Conservation (phyloP, 2,888 invertebrate genomes). For the Acanthosoma haemorrhoidale region DNA sequence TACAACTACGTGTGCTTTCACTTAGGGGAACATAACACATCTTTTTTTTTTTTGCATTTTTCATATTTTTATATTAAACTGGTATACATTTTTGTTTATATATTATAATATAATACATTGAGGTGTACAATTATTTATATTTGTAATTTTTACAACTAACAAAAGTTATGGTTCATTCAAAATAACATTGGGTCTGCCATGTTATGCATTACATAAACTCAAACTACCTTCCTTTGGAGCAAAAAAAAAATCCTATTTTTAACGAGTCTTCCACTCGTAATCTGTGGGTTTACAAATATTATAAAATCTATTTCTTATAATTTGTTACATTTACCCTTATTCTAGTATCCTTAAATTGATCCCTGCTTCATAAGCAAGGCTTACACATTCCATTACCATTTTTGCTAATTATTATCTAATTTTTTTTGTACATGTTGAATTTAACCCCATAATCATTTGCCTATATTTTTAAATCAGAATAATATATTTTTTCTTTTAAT, state of each 20-base stretch:
- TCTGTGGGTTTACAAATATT: constrained; percentile 22
- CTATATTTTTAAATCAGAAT: constrained; percentile 25
- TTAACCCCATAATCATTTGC: constrained; percentile 23
- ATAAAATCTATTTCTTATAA: constrained; percentile 17
- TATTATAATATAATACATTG: constrained; percentile 1
- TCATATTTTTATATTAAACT: neutral
- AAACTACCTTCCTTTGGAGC: constrained; percentile 20
- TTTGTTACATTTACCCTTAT: constrained; percentile 5
- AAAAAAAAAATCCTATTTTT: constrained; percentile 18
- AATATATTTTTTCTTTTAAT: constrained; percentile 13
- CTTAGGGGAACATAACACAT: constrained; percentile 14
- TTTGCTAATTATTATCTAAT: constrained; percentile 24
- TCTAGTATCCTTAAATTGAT: constrained; percentile 17
- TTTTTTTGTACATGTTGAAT: constrained; percentile 24
- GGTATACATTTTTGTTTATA: constrained; percentile 4
- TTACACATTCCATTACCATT: constrained; percentile 23
- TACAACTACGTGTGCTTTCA: constrained; percentile 26
- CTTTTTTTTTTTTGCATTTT: constrained; percentile 9
- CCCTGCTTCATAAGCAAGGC: constrained; percentile 18
- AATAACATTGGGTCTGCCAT: constrained; percentile 37
- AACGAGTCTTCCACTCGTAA: constrained; percentile 3
- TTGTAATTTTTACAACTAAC: constrained; percentile 6
- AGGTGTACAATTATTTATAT: constrained; percentile 18
- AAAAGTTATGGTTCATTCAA: constrained; percentile 2
- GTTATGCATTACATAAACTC: constrained; percentile 38